A percentile compares a stretch with the other conserved stretches of the same genome.
phyloP scores from a whole-genome alignment of 2,888 invertebrate species.

The Ptychoptera albimana region DNA sequence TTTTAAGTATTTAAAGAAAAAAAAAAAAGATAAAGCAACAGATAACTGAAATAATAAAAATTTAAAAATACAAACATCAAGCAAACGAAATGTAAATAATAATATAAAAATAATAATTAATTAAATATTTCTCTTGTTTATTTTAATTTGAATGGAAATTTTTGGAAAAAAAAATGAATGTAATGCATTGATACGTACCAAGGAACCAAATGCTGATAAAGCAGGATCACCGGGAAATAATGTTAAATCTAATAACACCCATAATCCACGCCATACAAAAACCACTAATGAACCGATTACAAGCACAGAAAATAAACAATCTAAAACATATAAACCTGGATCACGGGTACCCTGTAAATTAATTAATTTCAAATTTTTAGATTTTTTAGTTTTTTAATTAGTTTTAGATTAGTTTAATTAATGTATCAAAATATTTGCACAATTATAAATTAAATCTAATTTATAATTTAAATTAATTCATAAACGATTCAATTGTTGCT shows the following conservation, averaged over 20 bases:
- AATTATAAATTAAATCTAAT: background rate
- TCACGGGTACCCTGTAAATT: slow-evolving; percentile 51
- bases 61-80: no score
- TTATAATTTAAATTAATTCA: background rate
- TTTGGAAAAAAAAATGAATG: background rate
- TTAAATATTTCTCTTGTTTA: background rate
- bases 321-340: slow-evolving; percentile 57
- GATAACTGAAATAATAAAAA: no score
- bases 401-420: background rate
- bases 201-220: slow-evolving; percentile 58
- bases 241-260: slow-evolving; percentile 66
- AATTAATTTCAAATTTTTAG: slow-evolving; percentile 4
- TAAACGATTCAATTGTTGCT: no score
- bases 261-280: slow-evolving; percentile 76
- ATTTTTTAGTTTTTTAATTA: background rate
- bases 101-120: background rate
- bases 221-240: slow-evolving; percentile 54
- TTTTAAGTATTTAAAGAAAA: no score
- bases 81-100: background rate
- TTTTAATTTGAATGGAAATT: background rate
- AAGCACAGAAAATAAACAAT: slow-evolving; percentile 72
- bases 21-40: no score
- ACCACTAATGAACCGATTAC: slow-evolving; percentile 74
- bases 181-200: slow-evolving; percentile 42
- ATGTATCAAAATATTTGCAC: no score